phyloP scores from a whole-genome alignment of 2,797 vertebrate genomes.

The Rhodeus uyekii region DNA sequence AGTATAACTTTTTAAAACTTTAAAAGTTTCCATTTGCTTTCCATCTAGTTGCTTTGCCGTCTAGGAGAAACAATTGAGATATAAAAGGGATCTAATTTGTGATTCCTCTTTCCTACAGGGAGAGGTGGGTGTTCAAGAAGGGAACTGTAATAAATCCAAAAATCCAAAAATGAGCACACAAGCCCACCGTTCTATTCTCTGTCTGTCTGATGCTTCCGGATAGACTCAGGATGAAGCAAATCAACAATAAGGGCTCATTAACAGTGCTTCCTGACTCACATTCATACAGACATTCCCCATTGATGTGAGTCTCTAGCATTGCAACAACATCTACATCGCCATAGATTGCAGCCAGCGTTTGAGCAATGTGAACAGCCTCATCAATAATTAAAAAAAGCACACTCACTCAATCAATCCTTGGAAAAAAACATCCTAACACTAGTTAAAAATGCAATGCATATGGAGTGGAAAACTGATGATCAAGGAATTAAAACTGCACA shows the following conservation, averaged over 20 bases:
- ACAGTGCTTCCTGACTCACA: constrained; percentile 20
- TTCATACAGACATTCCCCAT: neutral
- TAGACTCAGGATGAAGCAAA: neutral
- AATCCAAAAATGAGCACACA: constrained; percentile 34
- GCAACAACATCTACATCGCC: neutral
- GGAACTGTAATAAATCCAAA: constrained; percentile 36
- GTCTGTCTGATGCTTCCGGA: neutral
- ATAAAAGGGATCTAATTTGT: constrained; percentile 17
- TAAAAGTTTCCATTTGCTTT: neutral
- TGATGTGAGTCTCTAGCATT: constrained; percentile 2
- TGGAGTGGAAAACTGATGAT: constrained; percentile 4
- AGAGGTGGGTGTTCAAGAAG: constrained; percentile 31
- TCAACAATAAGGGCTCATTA: constrained; percentile 7
- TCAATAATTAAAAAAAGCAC: constrained; percentile 44
- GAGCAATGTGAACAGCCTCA: neutral
- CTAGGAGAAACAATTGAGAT: constrained; percentile 1
- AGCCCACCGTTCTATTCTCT: constrained; percentile 6
- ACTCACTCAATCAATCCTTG: neutral
- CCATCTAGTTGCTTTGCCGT: neutral
- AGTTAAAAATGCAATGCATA: constrained; percentile 33
- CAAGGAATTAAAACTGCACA: constrained; percentile 14
- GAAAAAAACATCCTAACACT: neutral
- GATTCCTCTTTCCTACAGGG: constrained; percentile 24
- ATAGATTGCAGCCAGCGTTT: neutral
- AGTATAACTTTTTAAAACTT: neutral